phyloP scores from a whole-genome alignment of 2,888 invertebrate species.

The Agonopterix subpropinquella region DNA sequence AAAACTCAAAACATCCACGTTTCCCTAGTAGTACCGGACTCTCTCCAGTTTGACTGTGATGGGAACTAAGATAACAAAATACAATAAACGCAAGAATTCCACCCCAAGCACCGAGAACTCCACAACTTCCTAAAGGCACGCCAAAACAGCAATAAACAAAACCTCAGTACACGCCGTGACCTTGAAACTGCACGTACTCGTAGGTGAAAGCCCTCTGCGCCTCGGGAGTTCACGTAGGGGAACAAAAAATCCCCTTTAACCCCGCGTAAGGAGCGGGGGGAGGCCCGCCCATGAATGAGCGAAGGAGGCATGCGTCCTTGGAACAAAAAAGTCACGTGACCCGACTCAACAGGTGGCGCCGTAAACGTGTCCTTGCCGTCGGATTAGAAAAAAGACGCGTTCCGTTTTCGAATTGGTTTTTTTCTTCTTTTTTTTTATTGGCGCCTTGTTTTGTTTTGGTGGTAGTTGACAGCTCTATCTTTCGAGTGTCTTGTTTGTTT shows the following conservation, averaged over 20 bases:
- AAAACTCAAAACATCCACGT: no score
- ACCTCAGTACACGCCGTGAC: constrained; percentile 65
- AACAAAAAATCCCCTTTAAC: constrained; percentile 68
- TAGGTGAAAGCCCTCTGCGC: constrained; percentile 74
- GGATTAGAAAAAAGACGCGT: constrained; percentile 49
- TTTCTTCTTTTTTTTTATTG: background rate
- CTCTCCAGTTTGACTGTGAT: no score
- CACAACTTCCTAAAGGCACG: constrained; percentile 22
- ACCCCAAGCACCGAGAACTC: no score
- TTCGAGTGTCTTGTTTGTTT: no score
- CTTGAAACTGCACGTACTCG: constrained; percentile 74
- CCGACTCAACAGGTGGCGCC: constrained; percentile 70
- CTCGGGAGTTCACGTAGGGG: constrained; percentile 68
- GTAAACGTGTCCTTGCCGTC: constrained; percentile 65
- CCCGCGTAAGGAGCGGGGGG: constrained; percentile 60
- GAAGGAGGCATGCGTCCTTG: constrained; percentile 74
- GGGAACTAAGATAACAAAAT: no score
- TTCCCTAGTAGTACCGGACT: no score
- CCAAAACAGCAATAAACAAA: constrained; percentile 52
- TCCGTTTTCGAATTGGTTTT: constrained; percentile 1
- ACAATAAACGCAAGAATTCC: no score
- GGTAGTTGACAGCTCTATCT: background rate
- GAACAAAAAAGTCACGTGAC: constrained; percentile 75
- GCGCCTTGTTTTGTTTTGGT: background rate
- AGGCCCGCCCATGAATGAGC: constrained; percentile 70